phyloP scores from a whole-genome alignment of 2,113 vertebrate genomes.

The Nansenia antarctica region DNA sequence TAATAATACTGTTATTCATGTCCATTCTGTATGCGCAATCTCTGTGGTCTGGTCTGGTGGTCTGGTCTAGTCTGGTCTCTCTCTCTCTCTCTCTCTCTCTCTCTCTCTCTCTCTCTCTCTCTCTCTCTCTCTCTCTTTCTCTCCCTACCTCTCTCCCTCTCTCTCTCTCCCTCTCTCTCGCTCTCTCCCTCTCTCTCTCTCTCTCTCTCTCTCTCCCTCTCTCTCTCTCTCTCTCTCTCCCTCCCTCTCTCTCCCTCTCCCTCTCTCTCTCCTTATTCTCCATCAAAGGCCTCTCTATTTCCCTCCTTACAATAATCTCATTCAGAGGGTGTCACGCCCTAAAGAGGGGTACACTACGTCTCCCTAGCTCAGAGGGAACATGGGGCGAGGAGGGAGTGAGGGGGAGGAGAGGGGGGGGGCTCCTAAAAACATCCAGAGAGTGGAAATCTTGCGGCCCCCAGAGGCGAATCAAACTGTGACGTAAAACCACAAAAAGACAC shows the following conservation, averaged over 20 bases:
- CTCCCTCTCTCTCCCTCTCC: neutral
- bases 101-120: too few species aligned
- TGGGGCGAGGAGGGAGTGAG: neutral
- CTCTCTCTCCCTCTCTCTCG: neutral
- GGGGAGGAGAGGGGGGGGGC: too few species aligned
- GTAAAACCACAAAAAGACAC: too few species aligned
- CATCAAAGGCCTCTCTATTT: neutral
- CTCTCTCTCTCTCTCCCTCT: neutral
- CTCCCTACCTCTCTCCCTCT: neutral
- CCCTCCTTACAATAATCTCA: conserved; percentile 21
- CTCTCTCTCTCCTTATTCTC: neutral
- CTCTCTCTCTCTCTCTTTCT: too few species aligned
- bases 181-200: neutral
- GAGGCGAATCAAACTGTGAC: too few species aligned
- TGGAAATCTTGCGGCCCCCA: neutral
- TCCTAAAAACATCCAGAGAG: neutral
- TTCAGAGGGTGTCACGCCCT: conserved; percentile 34
- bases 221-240: neutral
- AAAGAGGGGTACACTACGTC: conserved; percentile 19
- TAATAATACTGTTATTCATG: too few species aligned
- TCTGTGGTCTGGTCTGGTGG: too few species aligned
- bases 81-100: too few species aligned
- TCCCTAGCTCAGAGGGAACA: conserved; percentile 3
- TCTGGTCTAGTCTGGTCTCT: too few species aligned
- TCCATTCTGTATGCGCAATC: too few species aligned